Evolutionary conservation across 2,888 invertebrate species (phyloP).

Genomic region (Notocelia uddmanniana): DNA sequence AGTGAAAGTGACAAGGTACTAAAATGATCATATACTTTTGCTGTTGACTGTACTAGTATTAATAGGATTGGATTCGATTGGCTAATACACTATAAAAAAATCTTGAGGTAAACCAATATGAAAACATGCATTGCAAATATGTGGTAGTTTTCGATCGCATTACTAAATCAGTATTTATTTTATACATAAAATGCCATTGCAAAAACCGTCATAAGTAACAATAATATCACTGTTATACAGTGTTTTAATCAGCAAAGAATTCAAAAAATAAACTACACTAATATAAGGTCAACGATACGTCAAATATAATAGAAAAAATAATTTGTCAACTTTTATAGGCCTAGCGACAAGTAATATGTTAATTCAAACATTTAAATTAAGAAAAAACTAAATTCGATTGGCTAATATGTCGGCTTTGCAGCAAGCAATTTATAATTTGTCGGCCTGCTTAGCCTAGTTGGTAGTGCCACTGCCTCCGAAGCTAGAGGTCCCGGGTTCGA

Average conservation of each 20-base stretch:
- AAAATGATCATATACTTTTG: no score
- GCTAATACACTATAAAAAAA: no score
- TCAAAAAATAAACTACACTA: background rate
- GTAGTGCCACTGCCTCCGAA: no score
- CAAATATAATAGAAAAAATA: background rate
- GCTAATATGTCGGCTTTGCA: constrained; percentile 1
- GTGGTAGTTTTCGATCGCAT: constrained; percentile 1
- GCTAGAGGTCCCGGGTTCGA: no score
- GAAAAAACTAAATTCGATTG: background rate
- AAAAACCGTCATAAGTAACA: no score
- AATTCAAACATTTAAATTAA: constrained; percentile 33
- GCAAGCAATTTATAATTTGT: no score
- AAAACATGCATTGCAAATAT: constrained; percentile 11
- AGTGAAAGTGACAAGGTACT: no score
- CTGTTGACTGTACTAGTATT: no score
- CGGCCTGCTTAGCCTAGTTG: no score
- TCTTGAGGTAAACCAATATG: background rate
- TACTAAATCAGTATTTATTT: constrained; percentile 29
- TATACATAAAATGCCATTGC: no score
- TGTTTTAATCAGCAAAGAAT: background rate
- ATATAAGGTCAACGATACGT: background rate
- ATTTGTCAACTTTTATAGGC: constrained; percentile 10
- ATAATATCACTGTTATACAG: no score
- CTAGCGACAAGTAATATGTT: constrained; percentile 16
- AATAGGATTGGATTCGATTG: no score